Evolutionary conservation across 2,888 invertebrate species (phyloP), one percentile per base, ranked within the genome.

Genomic region (Pristionchus mayeri): DNA sequence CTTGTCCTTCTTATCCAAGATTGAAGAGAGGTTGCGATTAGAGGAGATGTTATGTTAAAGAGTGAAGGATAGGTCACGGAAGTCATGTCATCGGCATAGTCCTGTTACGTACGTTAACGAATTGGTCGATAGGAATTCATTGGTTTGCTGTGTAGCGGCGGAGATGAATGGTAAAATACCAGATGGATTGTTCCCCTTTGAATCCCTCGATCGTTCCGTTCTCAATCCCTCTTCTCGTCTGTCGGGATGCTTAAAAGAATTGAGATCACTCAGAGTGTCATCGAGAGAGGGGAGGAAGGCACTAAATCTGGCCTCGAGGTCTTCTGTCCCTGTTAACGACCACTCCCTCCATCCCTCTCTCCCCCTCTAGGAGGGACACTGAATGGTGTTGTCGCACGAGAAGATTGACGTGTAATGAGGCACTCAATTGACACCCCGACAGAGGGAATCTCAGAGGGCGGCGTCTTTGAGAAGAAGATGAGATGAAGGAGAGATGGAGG

Each of bases 401-500:
- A 67, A 67, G 67, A 67, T 67, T 67, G 67, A 67, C 34, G 37
- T 67, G 67, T 37, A 37, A 67, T 37, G 67, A 67, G 67, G 9
- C 34, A 60, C 27, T 4, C 57, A 60, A 60, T 60, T 60, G 57
- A 60, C 57, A 60, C 57, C 30, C 57, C 57, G 57, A 18, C 30
- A 63, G 13, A 63, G 13, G 34, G 67, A 67, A 67, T 60, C 13
- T 24, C 18, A 67, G 67, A 67, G 37, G 13, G 67, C 67, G 67
- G 67, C n/a, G 67, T 0, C 67, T 37, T 67, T 67, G 34, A 27
- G n/a, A 48, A 44, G 67, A 37, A 21, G 67, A 34, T 3, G 16
- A 48, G 75, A 44, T 21, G 75, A 75, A 6, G 75, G 44, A n/a
- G 21, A 40, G 6, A 21, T 30, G 40, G 75, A 27, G 27, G 34